Conservation (phyloP, 1,140 invertebrate species). For the Drosophila nikananu region DNA sequence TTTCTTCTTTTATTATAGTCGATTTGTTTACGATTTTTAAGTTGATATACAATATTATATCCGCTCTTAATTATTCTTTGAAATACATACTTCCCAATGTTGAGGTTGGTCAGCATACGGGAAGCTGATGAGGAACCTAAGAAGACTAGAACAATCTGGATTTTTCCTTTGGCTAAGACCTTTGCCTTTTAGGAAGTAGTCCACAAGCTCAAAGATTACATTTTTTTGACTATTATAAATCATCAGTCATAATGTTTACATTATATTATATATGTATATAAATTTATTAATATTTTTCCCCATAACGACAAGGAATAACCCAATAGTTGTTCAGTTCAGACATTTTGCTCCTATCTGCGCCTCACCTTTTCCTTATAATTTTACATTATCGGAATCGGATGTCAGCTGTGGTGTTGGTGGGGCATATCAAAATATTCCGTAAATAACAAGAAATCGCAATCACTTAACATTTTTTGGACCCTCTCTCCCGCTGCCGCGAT, state of each 20-base stretch:
- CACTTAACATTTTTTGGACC: slow-evolving; percentile 34
- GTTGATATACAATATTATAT: too few species aligned
- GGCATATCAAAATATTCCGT: slow-evolving; percentile 50
- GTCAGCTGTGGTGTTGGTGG: slow-evolving; percentile 16
- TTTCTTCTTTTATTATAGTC: too few species aligned
- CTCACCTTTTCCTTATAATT: slow-evolving; percentile 17
- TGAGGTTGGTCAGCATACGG: background rate
- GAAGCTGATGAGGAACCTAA: background rate
- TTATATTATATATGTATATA: too few species aligned
- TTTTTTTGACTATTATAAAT: background rate
- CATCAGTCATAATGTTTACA: background rate
- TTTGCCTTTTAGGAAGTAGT: background rate
- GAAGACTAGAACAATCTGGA: background rate
- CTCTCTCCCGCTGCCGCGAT: slow-evolving; percentile 11
- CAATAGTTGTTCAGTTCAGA: slow-evolving; percentile 1
- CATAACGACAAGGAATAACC: background rate
- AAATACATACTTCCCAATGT: background rate
- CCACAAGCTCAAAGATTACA: background rate
- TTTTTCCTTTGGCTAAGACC: background rate
- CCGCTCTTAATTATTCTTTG: background rate
- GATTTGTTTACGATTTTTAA: too few species aligned
- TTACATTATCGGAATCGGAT: slow-evolving; percentile 41
- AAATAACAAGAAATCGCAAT: slow-evolving; percentile 60
- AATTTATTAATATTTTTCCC: background rate
- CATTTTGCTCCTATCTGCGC: slow-evolving; percentile 15